Percentiles rank a stretch among this genome's conserved stretches.
phyloP scores from a whole-genome alignment of 2,797 vertebrate species.

The Meriones psammophilus region DNA sequence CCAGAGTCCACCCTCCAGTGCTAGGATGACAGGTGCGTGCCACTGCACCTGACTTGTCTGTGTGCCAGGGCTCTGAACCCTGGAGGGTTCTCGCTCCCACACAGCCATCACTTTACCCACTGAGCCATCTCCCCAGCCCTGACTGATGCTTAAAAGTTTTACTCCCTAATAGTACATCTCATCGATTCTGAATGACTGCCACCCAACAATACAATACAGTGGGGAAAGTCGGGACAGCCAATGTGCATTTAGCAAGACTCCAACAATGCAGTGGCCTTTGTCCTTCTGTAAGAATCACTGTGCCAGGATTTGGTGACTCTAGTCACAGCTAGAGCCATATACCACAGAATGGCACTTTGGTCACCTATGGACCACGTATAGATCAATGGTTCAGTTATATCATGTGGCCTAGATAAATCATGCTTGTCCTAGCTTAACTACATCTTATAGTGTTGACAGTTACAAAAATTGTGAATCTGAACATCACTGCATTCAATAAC shows the following conservation, averaged over 20 bases:
- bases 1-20: not conserved
- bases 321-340: not conserved
- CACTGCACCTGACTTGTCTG: not conserved
- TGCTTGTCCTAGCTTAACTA: not conserved
- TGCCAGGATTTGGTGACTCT: not conserved
- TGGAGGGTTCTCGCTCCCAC: not conserved
- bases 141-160: not conserved
- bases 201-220: not conserved
- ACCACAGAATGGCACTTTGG: not conserved
- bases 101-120: not conserved
- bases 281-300: not conserved
- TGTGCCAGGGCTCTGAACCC: not conserved
- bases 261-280: accelerated
- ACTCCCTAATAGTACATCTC: not conserved
- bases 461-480: not conserved
- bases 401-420: not conserved
- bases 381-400: not conserved
- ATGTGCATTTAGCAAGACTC: not conserved
- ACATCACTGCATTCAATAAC: not conserved
- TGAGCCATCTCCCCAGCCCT: not conserved
- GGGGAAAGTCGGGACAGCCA: not conserved
- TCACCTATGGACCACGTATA: not conserved
- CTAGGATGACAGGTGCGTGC: not conserved
- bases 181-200: not conserved
- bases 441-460: not conserved